A percentile compares a stretch with the other conserved stretches of the same genome.
Evolutionary conservation across 2,797 vertebrate genomes (phyloP).

Genomic region (Alectoris magna): DNA sequence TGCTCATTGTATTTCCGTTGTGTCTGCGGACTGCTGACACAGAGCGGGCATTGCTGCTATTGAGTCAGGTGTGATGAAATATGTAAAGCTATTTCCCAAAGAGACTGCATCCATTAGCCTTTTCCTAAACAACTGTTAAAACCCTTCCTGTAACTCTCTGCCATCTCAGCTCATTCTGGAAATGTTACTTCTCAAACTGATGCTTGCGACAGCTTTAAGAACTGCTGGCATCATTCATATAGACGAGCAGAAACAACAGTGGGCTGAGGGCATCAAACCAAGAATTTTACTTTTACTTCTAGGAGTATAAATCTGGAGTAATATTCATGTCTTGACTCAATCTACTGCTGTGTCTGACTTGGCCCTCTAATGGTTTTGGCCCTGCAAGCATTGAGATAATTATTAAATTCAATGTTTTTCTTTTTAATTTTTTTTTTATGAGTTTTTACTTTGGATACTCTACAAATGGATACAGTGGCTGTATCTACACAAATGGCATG

Average conservation of each 20-base stretch:
- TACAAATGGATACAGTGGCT: not conserved
- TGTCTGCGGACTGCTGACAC: conserved; percentile 30
- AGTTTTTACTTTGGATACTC: not conserved
- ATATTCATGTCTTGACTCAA: not conserved
- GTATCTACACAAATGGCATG: no score
- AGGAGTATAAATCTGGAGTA: not conserved
- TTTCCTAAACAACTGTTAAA: not conserved
- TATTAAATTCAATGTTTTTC: not conserved
- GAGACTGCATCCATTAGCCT: conserved; percentile 25
- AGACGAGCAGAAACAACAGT: not conserved
- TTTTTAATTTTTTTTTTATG: not conserved
- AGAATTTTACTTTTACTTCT: not conserved
- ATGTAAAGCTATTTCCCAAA: conserved; percentile 54
- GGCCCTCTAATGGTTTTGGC: not conserved
- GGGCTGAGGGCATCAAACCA: not conserved
- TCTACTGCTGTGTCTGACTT: not conserved
- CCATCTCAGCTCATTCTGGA: conserved; percentile 15
- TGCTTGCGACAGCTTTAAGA: not conserved
- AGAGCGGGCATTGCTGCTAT: not conserved
- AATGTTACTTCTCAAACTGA: not conserved
- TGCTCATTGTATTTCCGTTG: conserved; percentile 27
- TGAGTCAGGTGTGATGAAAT: conserved; percentile 56
- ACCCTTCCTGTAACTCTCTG: conserved; percentile 4
- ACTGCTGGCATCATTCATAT: not conserved
- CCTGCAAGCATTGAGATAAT: not conserved